These are phyloP conservation scores for Catostylus mosaicus DNA, from an alignment of 30 jellyfish, hydroid and myxozoan genomes.

Conservation along the genomic window DNA sequence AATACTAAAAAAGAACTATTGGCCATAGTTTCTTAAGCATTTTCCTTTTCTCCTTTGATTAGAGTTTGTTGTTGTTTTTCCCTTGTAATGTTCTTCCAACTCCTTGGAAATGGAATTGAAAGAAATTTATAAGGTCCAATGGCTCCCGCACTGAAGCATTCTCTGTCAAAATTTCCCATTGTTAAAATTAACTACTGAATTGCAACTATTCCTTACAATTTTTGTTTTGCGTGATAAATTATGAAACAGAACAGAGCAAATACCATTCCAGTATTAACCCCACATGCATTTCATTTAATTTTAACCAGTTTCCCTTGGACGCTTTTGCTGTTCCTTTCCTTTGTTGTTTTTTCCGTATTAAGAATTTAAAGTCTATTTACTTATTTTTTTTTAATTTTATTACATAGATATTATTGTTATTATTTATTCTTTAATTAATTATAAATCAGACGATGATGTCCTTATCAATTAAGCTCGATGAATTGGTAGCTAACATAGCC, in stretches of 20 bases:
- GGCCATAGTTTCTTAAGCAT: background rate
- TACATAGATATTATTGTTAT: background rate
- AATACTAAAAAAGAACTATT: slow-evolving; percentile 32
- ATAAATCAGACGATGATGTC: background rate
- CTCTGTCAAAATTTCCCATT: slow-evolving; percentile 2
- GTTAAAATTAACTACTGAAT: background rate
- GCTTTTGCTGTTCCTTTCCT: slow-evolving; percentile 11
- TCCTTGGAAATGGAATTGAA: background rate
- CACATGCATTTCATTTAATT: slow-evolving; percentile 3
- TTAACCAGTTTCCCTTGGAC: slow-evolving; percentile 21
- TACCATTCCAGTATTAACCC: slow-evolving; percentile 8
- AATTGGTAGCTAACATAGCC: too few species aligned
- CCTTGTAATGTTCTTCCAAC: background rate
- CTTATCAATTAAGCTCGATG: background rate
- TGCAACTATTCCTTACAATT: background rate
- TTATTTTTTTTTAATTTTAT: too few species aligned
- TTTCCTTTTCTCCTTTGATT: slow-evolving; percentile 5
- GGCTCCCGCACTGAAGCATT: background rate
- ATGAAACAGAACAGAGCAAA: background rate
- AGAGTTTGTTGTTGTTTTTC: background rate
- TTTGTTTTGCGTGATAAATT: background rate
- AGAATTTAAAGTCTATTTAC: too few species aligned
- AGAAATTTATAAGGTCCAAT: background rate
- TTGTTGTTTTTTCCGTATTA: too few species aligned
- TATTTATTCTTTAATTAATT: too few species aligned